Percentiles rank a stretch among this genome's conserved stretches.
phyloP scores from a whole-genome alignment of 1,140 invertebrate genomes.

The Drosophila sp. region DNA sequence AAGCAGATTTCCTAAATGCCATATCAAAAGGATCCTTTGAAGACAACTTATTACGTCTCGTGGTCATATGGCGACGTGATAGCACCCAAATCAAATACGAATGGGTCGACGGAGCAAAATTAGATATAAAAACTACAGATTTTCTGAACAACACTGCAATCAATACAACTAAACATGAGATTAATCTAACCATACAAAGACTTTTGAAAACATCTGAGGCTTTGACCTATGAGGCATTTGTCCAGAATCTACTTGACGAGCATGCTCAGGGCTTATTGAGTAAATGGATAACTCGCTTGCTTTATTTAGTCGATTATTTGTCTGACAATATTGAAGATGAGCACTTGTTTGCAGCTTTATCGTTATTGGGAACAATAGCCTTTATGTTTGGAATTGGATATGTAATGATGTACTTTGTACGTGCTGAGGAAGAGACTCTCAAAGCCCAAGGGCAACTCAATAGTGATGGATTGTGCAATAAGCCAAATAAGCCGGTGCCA shows the following conservation, averaged over 20 bases:
- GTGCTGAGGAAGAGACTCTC: slow-evolving; percentile 92
- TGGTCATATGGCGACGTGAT: slow-evolving; percentile 95
- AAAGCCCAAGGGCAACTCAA: slow-evolving; percentile 86
- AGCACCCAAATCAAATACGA: slow-evolving; percentile 94
- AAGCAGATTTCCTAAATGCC: slow-evolving; percentile 77
- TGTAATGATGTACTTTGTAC: slow-evolving; percentile 94
- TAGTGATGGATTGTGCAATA: slow-evolving; percentile 50
- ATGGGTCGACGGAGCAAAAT: slow-evolving; percentile 89
- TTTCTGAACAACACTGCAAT: slow-evolving; percentile 86
- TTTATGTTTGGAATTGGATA: slow-evolving; percentile 93
- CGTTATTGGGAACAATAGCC: slow-evolving; percentile 92
- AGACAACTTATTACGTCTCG: slow-evolving; percentile 89
- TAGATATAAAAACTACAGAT: slow-evolving; percentile 84
- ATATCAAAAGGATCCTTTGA: slow-evolving; percentile 84
- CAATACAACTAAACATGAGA: slow-evolving; percentile 90
- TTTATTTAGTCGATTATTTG: slow-evolving; percentile 90
- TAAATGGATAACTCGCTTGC: slow-evolving; percentile 88
- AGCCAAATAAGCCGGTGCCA: slow-evolving; percentile 51
- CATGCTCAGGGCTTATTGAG: slow-evolving; percentile 90
- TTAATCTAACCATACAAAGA: slow-evolving; percentile 90
- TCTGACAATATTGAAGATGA: slow-evolving; percentile 91
- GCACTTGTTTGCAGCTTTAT: slow-evolving; percentile 92
- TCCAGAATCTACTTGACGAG: slow-evolving; percentile 90
- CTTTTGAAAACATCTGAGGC: slow-evolving; percentile 90
- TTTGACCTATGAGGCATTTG: slow-evolving; percentile 89